Percentiles rank a stretch among this genome's conserved stretches.
phyloP scores from a whole-genome alignment of 2,888 invertebrate species.

The Plebejus anna region DNA sequence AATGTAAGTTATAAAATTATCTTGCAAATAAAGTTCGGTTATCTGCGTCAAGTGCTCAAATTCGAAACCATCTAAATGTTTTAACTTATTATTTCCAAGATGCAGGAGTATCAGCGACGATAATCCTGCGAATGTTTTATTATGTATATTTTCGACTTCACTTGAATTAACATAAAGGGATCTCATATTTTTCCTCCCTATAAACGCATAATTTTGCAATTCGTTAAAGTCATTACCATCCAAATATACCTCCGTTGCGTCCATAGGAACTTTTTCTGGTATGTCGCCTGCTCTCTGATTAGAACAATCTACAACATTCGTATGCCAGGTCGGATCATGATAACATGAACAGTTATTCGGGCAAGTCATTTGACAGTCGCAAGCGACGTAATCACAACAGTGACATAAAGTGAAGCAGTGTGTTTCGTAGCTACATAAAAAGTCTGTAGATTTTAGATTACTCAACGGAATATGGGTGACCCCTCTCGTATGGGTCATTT shows the following conservation, averaged over 20 bases:
- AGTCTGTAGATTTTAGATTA: slow-evolving; percentile 88
- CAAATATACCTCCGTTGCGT: slow-evolving; percentile 94
- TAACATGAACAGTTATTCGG: slow-evolving; percentile 96
- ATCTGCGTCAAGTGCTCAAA: slow-evolving; percentile 90
- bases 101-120: slow-evolving; percentile 89
- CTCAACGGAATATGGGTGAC: slow-evolving; percentile 87
- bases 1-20: slow-evolving; percentile 88
- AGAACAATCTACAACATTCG: slow-evolving; percentile 95
- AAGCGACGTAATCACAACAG: slow-evolving; percentile 97
- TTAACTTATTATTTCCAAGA: slow-evolving; percentile 91
- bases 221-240: slow-evolving; percentile 94
- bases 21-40: slow-evolving; percentile 91
- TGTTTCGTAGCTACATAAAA: slow-evolving; percentile 93
- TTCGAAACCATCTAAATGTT: slow-evolving; percentile 88
- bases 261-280: slow-evolving; percentile 94
- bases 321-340: slow-evolving; percentile 95
- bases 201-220: slow-evolving; percentile 92
- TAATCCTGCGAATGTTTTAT: slow-evolving; percentile 92
- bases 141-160: slow-evolving; percentile 90
- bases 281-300: slow-evolving; percentile 87
- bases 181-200: slow-evolving; percentile 93
- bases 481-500: slow-evolving; percentile 90
- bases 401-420: slow-evolving; percentile 96
- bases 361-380: slow-evolving; percentile 98
- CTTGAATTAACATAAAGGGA: slow-evolving; percentile 92